Conservation (phyloP, 1,140 invertebrate species). For the Drosophila cardini region DNA sequence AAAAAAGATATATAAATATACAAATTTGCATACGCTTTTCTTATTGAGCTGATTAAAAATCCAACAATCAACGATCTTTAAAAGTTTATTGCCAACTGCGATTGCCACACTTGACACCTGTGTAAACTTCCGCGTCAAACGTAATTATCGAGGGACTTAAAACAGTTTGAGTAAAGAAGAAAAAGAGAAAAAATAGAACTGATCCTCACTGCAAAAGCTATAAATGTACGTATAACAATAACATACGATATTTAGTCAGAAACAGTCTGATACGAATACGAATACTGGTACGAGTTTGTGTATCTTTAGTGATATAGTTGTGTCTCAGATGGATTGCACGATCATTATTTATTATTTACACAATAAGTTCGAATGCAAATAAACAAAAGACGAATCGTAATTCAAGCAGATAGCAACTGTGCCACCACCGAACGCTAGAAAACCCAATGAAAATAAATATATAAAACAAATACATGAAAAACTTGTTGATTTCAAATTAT, state of each 20-base stretch:
- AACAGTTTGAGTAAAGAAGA: constrained; percentile 1
- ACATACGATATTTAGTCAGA: constrained; percentile 8
- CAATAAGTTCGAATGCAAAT: constrained; percentile 50
- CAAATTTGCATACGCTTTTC: constrained; percentile 61
- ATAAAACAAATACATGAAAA: constrained; percentile 8
- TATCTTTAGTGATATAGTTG: not conserved
- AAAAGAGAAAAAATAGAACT: not conserved
- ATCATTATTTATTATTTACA: constrained; percentile 50
- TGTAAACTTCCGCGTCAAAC: constrained; percentile 31
- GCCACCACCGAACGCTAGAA: constrained; percentile 54
- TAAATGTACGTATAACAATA: constrained; percentile 16
- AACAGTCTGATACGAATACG: constrained; percentile 1
- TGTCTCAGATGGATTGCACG: constrained; percentile 38
- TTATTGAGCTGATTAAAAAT: constrained; percentile 70
- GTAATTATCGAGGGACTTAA: constrained; percentile 11
- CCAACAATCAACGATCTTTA: not conserved
- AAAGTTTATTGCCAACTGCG: constrained; percentile 39
- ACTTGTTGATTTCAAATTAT: constrained; percentile 65
- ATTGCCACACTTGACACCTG: constrained; percentile 63
- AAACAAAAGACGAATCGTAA: constrained; percentile 46
- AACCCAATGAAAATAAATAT: constrained; percentile 58
- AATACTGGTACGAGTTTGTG: not conserved
- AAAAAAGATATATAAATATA: constrained; percentile 3
- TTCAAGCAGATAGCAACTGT: constrained; percentile 51
- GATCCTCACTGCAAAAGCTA: not conserved